Percentiles rank a stretch among this genome's conserved stretches.
Conservation (phyloP, 2,888 invertebrate genomes). For the Sinodicranocentrus sp. region DNA sequence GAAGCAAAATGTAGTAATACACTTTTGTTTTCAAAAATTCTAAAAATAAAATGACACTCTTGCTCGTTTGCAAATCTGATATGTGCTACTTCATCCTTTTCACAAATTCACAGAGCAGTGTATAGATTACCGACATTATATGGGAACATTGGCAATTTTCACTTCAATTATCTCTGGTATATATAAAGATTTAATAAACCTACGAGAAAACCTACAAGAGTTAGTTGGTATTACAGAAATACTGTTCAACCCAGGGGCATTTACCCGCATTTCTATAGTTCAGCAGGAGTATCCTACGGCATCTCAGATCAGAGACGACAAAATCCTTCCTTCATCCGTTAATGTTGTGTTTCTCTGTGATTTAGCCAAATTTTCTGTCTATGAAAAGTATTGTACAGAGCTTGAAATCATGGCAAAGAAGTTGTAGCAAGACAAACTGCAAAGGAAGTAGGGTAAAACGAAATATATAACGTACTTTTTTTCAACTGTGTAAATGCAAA, state of each 20-base stretch:
- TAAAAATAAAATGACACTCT: constrained; percentile 8
- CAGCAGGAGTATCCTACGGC: background rate
- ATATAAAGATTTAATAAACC: no score
- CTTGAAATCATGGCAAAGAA: background rate
- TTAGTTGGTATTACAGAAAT: constrained; percentile 8
- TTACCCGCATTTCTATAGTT: constrained; percentile 3
- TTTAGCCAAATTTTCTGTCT: background rate
- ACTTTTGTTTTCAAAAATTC: background rate
- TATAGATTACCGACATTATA: background rate
- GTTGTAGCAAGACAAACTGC: background rate
- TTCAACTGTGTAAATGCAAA: background rate
- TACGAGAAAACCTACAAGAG: no score
- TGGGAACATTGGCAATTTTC: no score
- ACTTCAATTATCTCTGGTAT: no score
- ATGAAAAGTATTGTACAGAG: background rate
- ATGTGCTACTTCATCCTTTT: background rate
- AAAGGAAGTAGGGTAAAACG: background rate
- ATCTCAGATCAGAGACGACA: no score
- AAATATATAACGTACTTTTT: background rate
- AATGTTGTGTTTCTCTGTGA: background rate
- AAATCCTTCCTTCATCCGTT: background rate
- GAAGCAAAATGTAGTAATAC: background rate
- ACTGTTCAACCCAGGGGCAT: constrained; percentile 13
- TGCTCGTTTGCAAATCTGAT: constrained; percentile 14
- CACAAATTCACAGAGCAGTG: background rate